These are phyloP conservation scores for Sakesphorus luctuosus DNA, from an alignment of 2,113 vertebrate species.

Conservation along the genomic window DNA sequence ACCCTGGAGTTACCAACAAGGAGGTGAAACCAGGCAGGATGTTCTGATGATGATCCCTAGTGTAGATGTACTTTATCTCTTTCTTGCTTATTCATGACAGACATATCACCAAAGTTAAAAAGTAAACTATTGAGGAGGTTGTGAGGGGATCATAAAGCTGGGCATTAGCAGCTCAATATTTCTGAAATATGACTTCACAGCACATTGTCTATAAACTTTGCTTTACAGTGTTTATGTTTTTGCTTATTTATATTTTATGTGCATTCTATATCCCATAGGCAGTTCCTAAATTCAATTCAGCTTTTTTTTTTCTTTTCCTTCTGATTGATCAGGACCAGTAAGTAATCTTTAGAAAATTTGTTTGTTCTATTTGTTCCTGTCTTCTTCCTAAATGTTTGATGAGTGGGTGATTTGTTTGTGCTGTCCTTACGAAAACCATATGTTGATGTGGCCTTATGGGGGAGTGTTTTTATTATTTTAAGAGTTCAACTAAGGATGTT, in stretches of 20 bases:
- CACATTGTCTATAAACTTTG: background rate
- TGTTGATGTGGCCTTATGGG: constrained; percentile 62
- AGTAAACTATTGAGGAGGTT: background rate
- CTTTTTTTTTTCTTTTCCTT: background rate
- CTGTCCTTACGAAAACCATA: constrained; percentile 63
- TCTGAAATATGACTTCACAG: background rate
- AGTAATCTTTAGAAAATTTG: constrained; percentile 44
- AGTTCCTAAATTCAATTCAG: constrained; percentile 11
- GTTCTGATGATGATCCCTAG: background rate
- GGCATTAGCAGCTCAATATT: background rate
- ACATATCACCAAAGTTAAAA: background rate
- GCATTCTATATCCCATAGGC: background rate
- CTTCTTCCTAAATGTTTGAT: constrained; percentile 64
- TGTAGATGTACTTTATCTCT: background rate
- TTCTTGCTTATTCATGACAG: background rate
- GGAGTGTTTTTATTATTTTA: constrained; percentile 73
- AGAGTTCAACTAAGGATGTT: constrained; percentile 69
- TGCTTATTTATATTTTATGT: constrained; percentile 23
- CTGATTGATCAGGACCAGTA: constrained; percentile 43
- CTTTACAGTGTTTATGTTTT: background rate
- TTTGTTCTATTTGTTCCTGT: constrained; percentile 65
- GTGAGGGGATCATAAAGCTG: background rate
- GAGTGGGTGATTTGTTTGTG: constrained; percentile 70
- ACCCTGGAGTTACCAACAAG: background rate
- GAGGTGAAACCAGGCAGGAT: background rate